Evolutionary conservation across 1,140 invertebrate genomes (phyloP), one percentile per base, ranked within the genome.

Genomic region (Papilio polytes): DNA sequence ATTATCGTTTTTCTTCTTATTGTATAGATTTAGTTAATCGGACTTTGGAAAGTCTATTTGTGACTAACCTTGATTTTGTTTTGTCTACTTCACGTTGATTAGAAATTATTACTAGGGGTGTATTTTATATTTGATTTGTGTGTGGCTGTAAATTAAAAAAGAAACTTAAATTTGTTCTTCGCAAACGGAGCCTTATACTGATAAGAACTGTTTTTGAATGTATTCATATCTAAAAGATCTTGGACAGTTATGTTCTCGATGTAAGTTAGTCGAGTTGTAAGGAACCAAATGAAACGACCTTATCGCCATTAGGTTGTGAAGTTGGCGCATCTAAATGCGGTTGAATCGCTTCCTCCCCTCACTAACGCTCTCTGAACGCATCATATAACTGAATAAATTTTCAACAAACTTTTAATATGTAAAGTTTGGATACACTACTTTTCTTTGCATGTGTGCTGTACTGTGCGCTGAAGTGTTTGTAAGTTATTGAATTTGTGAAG

Each of bases 371-470:
- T 22, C 77, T 63, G 78, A 41, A 78, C 53, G 41, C 59, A 78
- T 81, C 53, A 79, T 76, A 85, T 76, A 80, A 51, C 74, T 72
- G 78, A 81, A 72, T 74, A 87, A 87, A 79, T 86, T 85, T 86
- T 84, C 73, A 85, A 66, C 83, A 84, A 88, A 87, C 82, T 91
- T 89, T 91, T 91, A 88, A 90, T 88, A 86, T 85, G 82, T 51
- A 15, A 76, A 76, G 83, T 87, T 89, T 85, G 36, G 63, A 31
- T 84, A 76, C 46, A 76, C 80, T 81, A 82, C 63, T 78, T 74
- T 74, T 63, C n/a, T n/a, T n/a, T n/a, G n/a, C n/a, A n/a, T n/a
- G n/a, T n/a, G n/a, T n/a, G n/a, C 59, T 36, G 26, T 36, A 1
- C 3, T 36, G 13, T 20, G 26, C 51, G 53, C 70, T 10, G n/a